phyloP scores from a whole-genome alignment of 2,797 vertebrate genomes.

The Ptychadena robeensis region DNA sequence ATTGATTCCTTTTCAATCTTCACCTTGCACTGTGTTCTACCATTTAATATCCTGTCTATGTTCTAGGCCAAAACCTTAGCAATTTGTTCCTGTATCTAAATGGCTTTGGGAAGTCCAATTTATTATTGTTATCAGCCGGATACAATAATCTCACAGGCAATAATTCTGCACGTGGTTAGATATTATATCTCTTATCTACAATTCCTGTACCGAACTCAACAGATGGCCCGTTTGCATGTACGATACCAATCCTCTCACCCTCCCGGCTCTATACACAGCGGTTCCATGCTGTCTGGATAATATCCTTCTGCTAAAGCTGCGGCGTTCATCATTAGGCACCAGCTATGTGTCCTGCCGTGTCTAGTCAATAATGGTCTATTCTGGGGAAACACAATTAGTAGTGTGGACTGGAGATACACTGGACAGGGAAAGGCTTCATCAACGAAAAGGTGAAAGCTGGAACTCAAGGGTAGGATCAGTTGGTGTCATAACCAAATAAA shows the following conservation, averaged over 20 bases:
- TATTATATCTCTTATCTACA: constrained; percentile 1
- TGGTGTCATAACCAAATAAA: too few species aligned
- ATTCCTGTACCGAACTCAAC: constrained; percentile 4
- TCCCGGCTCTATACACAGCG: too few species aligned
- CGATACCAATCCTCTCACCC: background rate
- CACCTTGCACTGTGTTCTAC: background rate
- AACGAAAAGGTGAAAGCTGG: background rate
- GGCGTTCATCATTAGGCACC: background rate
- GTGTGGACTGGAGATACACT: background rate
- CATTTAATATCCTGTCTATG: background rate
- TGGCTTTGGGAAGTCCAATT: background rate
- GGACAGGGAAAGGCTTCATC: background rate
- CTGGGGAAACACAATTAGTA: constrained; percentile 15
- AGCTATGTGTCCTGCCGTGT: background rate
- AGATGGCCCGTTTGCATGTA: background rate
- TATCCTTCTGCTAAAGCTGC: background rate
- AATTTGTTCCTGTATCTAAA: background rate
- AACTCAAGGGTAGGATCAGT: background rate
- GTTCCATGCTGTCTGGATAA: background rate
- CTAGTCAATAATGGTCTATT: constrained; percentile 41
- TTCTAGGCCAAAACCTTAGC: too few species aligned
- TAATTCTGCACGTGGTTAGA: background rate
- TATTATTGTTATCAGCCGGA: background rate
- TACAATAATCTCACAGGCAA: background rate
- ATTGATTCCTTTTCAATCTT: background rate